Conservation (phyloP, 1,140 invertebrate species). For the Drosophila mauritiana region DNA sequence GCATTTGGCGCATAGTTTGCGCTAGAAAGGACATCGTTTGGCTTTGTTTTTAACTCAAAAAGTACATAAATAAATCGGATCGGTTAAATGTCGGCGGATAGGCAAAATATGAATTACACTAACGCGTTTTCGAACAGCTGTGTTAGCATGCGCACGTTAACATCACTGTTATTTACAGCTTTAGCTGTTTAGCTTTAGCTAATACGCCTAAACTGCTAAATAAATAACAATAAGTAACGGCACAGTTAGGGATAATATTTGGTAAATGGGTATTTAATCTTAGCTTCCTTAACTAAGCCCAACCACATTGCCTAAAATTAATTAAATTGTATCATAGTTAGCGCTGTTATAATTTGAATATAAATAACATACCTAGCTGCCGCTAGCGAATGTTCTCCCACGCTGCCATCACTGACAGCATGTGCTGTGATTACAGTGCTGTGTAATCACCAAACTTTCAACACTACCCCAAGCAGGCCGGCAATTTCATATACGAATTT, state of each 20-base stretch:
- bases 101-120: background rate
- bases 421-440: constrained; percentile 8
- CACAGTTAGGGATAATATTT: too few species aligned
- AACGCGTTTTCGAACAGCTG: constrained; percentile 17
- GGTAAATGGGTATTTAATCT: too few species aligned
- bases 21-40: constrained; percentile 57
- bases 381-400: background rate
- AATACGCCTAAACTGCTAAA: too few species aligned
- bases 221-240: too few species aligned
- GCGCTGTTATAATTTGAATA: too few species aligned
- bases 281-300: too few species aligned
- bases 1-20: constrained; percentile 58
- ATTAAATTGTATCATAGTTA: too few species aligned
- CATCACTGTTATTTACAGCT: background rate
- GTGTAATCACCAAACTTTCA: background rate
- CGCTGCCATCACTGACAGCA: constrained; percentile 6
- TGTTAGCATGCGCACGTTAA: background rate
- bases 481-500: constrained; percentile 16
- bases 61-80: constrained; percentile 18
- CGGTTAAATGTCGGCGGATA: background rate
- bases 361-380: too few species aligned
- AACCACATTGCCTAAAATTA: too few species aligned
- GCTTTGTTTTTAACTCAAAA: constrained; percentile 13
- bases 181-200: too few species aligned
- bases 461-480: constrained; percentile 20